These are phyloP conservation scores for Dasypus novemcinctus DNA, from an alignment of 2,113 vertebrate genomes.

Conservation along the genomic window DNA sequence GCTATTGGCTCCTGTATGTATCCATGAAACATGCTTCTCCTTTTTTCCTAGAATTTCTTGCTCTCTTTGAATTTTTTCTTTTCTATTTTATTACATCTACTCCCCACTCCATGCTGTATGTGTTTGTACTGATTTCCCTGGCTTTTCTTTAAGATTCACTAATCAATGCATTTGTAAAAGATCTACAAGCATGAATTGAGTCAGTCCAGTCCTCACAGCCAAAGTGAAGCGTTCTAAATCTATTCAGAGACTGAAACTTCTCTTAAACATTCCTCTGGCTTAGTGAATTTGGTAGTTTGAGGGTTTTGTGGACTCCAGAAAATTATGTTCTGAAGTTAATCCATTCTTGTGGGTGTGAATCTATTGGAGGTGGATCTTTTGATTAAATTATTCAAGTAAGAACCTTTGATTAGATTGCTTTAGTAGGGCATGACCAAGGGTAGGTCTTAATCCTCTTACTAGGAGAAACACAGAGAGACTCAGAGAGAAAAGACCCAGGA, in stretches of 20 bases:
- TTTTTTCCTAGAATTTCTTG: neutral
- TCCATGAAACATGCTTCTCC: neutral
- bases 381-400: too few species aligned
- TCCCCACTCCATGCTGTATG: accelerated
- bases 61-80: neutral
- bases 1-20: neutral
- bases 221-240: neutral
- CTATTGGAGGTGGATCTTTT: too few species aligned
- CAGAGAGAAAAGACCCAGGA: too few species aligned
- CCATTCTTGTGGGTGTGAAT: too few species aligned
- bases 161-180: neutral
- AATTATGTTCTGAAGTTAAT: too few species aligned
- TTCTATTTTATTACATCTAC: neutral
- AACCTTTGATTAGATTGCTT: too few species aligned
- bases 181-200: neutral
- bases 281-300: too few species aligned
- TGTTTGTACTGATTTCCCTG: neutral
- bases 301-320: too few species aligned
- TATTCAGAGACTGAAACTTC: neutral
- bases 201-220: neutral
- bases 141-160: neutral
- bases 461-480: too few species aligned
- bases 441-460: too few species aligned
- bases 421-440: too few species aligned
- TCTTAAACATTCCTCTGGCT: neutral